Base-by-base conservation (phyloP, 2,888 invertebrate genomes). In the Auanema sp. region DNA sequence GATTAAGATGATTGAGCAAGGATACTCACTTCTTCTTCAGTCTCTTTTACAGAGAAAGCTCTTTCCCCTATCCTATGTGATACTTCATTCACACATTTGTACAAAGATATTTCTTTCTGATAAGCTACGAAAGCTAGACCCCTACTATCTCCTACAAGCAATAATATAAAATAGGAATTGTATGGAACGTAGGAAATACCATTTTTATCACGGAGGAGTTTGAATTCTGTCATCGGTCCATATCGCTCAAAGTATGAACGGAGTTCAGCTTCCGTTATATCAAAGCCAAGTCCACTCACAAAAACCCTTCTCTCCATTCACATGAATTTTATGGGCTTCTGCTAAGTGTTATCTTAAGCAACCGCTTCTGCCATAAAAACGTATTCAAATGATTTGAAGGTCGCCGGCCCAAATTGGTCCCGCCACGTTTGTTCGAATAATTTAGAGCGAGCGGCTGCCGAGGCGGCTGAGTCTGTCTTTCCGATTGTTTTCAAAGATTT, bases 51-150 rank as follows among this genome's bases (percentile, higher is more conserved):
- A 11, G 24, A 21, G 11, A 56, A 50, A 25, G 51, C 41, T 56
- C 40, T 56, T 16, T 52, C 62, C 21, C 44, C 23, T 11, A 62
- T 42, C 8, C 57, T 24, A 49, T 62, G 62, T 11, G 62, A 56
- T 6, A 51, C 57, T 41, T 41, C 16, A 5, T 49, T 11, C 10
- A 56, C 16, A 41, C 62, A 62, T 21, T 56, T 24, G 23, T 18
- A 40, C 5, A 18, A 16, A 3, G 62, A 62, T 14, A 16, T 41
- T 10, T 14, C 25, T 18, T 50, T 25, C n/a, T 50, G 16, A 47
- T 49, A 62, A 41, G 57, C 51, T 14, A 62, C 47, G 21, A 62
- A 62, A n/a, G 62, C 62, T 23, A 63, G 58, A 12, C 58, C 63
- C 23, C 63, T 42, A 23, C 41, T 41, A 14, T 55, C 42, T 55